phyloP scores from a whole-genome alignment of 2,888 invertebrate genomes.

The Agonopterix heracliana region DNA sequence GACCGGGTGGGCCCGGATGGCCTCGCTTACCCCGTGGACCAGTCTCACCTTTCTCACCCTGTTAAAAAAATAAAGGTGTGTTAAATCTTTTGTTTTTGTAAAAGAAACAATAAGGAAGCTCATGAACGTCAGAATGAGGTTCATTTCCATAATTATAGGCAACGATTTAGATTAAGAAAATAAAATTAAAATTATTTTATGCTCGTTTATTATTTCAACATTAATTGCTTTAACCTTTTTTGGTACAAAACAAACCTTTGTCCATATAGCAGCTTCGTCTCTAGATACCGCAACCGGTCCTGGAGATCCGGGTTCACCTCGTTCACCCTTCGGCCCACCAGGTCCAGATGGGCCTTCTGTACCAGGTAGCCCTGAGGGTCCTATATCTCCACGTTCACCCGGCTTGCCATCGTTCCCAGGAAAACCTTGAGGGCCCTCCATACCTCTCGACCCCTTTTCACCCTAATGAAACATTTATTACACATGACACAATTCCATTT shows the following conservation, averaged over 20 bases:
- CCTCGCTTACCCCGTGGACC: slow-evolving; percentile 77
- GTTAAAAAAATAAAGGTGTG: slow-evolving; percentile 7
- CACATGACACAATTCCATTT: too few relatives aligned
- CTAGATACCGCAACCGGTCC: slow-evolving; percentile 78
- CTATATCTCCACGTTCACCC: slow-evolving; percentile 82
- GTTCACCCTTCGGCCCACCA: slow-evolving; percentile 81
- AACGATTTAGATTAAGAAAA: background rate
- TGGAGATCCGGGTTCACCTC: slow-evolving; percentile 83
- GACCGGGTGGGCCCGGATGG: slow-evolving; percentile 87
- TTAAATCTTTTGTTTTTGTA: background rate
- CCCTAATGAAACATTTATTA: slow-evolving; percentile 41
- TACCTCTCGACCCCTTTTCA: slow-evolving; percentile 81
- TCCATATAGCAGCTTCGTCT: slow-evolving; percentile 77
- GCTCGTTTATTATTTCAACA: too few relatives aligned
- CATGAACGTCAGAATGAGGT: too few relatives aligned
- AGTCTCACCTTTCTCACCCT: slow-evolving; percentile 67
- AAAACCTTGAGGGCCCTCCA: slow-evolving; percentile 79
- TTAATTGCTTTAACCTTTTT: too few relatives aligned
- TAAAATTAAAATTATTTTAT: too few relatives aligned
- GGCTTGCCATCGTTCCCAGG: slow-evolving; percentile 79
- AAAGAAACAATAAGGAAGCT: background rate
- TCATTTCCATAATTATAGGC: background rate
- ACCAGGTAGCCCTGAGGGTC: slow-evolving; percentile 82
- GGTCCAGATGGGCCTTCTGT: slow-evolving; percentile 81
- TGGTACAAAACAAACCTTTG: slow-evolving; percentile 43